Evolutionary conservation across 2,113 vertebrate species (phyloP), one percentile per base, ranked within the genome.

Genomic region (Brachypodius melanocephalos): DNA sequence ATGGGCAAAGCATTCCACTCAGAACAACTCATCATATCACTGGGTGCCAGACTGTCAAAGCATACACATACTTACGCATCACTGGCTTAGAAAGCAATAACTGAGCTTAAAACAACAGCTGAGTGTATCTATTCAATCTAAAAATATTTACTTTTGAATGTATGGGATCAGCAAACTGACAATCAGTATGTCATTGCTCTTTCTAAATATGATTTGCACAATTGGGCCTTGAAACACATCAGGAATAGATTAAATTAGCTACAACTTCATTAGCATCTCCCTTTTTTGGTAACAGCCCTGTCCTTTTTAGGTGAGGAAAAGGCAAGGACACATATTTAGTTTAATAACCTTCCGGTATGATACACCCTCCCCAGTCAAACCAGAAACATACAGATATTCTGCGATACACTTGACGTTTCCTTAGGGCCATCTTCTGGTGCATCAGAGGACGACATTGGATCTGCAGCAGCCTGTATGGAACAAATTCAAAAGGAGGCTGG

Each of bases 351-450:
- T 74, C 16, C 34, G 62, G 11, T 1, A 1, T 15, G 38, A 79
- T 3, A 82, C 17, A 83, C 95, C 91, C 88, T 90, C 81, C 93
- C 95, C 90, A 93, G 73, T 54, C 79, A 86, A 93, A 93, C 65
- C 79, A 90, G 72, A 78, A 85, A 98, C 98, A 88, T 97, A 98
- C 98, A 98, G 92, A 98, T 96, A 97, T 95, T 97, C 92, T 98
- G 97, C 2, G 98, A 78, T 10, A 97, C 92, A 89, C 93, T 97
- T 8, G 97, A 65, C 1, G 95, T 62, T 67, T 89, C 97, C 85
- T 95, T 96, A 59, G 98, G 97, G 45, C 91, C 98, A 62, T 96
- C 90, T 87, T 96, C 98, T 9, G 94, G 89, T 36, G 84, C 72
- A 31, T 92, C 97, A 5, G 96, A 87, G 12, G 91, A 92, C 20